Conservation (phyloP, 1,140 invertebrate genomes). For the Drosophila funebris region DNA sequence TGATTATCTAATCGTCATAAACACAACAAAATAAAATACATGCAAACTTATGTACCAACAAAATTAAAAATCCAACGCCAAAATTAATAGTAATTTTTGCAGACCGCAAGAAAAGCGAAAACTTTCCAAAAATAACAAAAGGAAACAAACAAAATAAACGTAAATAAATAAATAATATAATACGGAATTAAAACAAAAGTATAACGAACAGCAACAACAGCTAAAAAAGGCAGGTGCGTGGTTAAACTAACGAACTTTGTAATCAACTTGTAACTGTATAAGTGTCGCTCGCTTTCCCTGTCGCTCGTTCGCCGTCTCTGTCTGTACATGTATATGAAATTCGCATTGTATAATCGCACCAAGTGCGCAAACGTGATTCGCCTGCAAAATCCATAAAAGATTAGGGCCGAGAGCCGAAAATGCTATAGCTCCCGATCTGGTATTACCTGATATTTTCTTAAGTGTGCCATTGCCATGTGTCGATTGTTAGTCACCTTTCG, state of each 20-base stretch:
- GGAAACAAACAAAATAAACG: conserved; percentile 29
- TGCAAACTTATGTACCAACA: conserved; percentile 29
- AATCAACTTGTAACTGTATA: conserved; percentile 17
- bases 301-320: neutral
- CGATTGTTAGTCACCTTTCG: conserved; percentile 20
- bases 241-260: conserved; percentile 39
- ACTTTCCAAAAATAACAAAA: conserved; percentile 44
- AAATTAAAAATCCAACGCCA: conserved; percentile 52
- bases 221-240: conserved; percentile 34
- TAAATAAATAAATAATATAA: conserved; percentile 26
- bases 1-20: conserved; percentile 73
- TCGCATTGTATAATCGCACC: conserved; percentile 67
- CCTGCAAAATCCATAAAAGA: conserved; percentile 35
- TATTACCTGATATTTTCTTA: conserved; percentile 12
- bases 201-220: conserved; percentile 23
- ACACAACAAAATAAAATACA: conserved; percentile 46
- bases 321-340: conserved; percentile 26
- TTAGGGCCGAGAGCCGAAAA: conserved; percentile 18
- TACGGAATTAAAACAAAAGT: conserved; percentile 30
- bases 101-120: conserved; percentile 36
- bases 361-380: conserved; percentile 62
- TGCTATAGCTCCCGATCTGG: conserved; percentile 1
- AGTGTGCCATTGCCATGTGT: conserved; percentile 2
- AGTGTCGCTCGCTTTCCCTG: neutral
- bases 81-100: conserved; percentile 39